Evolutionary conservation across 2,113 vertebrate species (phyloP), one percentile per base, ranked within the genome.

Genomic region (Tetrao urogallus): DNA sequence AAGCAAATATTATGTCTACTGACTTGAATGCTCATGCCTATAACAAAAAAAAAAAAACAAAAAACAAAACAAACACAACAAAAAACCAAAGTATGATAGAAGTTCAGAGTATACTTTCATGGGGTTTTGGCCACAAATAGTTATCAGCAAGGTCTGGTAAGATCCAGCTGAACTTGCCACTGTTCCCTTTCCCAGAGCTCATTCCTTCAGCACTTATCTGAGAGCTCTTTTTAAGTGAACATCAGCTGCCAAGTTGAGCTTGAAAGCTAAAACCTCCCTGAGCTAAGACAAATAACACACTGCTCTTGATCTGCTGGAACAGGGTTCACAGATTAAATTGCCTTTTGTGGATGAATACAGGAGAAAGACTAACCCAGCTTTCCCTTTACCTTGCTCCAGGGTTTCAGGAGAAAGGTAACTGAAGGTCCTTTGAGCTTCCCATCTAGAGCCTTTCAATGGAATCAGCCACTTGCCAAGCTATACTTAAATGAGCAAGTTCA

Each of bases 381-480:
- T 70, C 12, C 24, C 22, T 2, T 83, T 34, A 21, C 69, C 28
- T 18, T 54, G 47, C 24, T 86, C 5, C 22, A 25, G 5, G 13
- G 21, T 38, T 82, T 78, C 78, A 88, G 50, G 22, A 83, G 69
- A 88, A 86, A 90, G 4, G 3, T 16, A 86, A 43, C 9, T 2
- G 18, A 89, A 82, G 80, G 32, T 20, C 11, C 45, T 58, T 28
- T 10, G 30, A 82, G 40, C 7, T 45, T 76, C 24, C 67, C 13
- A 24, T 40, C 13, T 22, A 28, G 24, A 30, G 50, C 25, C 30
- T 24, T 14, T 42, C 11, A 57, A 67, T 13, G n/a, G 43, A 65
- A 4, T 0, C 9, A 90, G 12, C 25, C 21, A 15, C 36, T 50
- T 58, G 28, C 4, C 30, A 67, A 10, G 0, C 4, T 25, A 2